A percentile compares a stretch with the other conserved stretches of the same genome.
Evolutionary conservation across 2,797 vertebrate species (phyloP).

Genomic region (Hybognathus amarus): DNA sequence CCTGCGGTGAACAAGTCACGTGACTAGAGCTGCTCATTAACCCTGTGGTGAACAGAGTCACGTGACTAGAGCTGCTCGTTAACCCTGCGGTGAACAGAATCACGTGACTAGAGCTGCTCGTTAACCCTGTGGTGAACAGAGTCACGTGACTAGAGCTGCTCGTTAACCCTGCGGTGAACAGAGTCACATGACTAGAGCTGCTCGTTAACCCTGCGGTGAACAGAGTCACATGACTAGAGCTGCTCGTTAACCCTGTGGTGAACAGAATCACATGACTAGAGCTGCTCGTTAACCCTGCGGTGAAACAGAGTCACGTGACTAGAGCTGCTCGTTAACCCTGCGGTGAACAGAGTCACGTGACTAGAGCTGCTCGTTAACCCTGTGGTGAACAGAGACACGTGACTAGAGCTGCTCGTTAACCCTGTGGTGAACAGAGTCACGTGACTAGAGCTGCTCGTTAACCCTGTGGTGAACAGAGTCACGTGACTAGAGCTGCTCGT

Average conservation of each 20-base stretch:
- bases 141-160: too few relatives aligned
- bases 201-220: slow-evolving; percentile 70
- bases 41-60: neutral
- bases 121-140: slow-evolving; percentile 71
- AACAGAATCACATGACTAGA: neutral
- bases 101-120: too few relatives aligned
- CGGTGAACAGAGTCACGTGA: neutral
- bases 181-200: too few relatives aligned
- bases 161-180: too few relatives aligned
- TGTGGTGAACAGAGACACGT: slow-evolving; percentile 57
- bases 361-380: slow-evolving; percentile 62
- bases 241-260: slow-evolving; percentile 70
- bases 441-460: too few relatives aligned
- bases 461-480: slow-evolving; percentile 70
- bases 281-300: too few relatives aligned
- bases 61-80: too few relatives aligned
- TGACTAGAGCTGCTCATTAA: too few relatives aligned
- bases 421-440: neutral
- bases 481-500: too few relatives aligned
- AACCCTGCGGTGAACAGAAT: slow-evolving; percentile 70
- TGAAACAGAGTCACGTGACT: neutral
- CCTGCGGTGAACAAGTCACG: slow-evolving; percentile 71
- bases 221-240: too few relatives aligned
- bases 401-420: too few relatives aligned
- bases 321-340: slow-evolving; percentile 70